phyloP scores from a whole-genome alignment of 2,888 invertebrate genomes.

The Mesodorylaimus sp. region DNA sequence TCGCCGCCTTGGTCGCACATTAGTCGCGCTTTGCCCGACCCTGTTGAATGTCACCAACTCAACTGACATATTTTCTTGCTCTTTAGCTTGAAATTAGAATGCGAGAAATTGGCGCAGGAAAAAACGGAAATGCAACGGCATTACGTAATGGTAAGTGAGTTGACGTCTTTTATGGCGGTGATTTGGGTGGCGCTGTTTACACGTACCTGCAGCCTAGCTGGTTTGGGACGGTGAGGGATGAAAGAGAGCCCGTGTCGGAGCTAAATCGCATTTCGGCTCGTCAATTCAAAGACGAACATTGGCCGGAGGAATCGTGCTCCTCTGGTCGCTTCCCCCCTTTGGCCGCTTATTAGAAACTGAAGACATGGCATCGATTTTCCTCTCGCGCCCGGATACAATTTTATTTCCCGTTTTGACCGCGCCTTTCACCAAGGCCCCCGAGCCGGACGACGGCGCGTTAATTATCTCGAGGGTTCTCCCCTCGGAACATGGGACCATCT shows the following conservation, averaged over 20 bases:
- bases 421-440: not conserved
- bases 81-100: slow-evolving; percentile 82
- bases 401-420: slow-evolving; percentile 2
- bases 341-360: no score
- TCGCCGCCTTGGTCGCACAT: no score
- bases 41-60: not conserved
- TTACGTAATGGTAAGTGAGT: slow-evolving; percentile 90
- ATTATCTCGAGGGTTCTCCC: slow-evolving; percentile 5
- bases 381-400: slow-evolving; percentile 7
- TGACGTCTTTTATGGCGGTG: not conserved
- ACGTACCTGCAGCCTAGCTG: no score
- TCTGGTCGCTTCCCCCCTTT: no score
- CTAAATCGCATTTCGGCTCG: no score
- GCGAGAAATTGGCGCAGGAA: slow-evolving; percentile 87
- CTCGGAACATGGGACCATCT: not conserved
- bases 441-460: not conserved
- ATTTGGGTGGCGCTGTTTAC: no score
- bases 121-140: slow-evolving; percentile 97
- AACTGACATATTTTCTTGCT: not conserved
- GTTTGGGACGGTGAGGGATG: no score
- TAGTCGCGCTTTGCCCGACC: slow-evolving; percentile 10
- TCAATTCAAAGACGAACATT: no score
- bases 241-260: no score
- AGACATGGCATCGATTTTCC: no score
- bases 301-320: no score